phyloP scores from a whole-genome alignment of 1,140 invertebrate genomes.

The Ooceraea biroi region DNA sequence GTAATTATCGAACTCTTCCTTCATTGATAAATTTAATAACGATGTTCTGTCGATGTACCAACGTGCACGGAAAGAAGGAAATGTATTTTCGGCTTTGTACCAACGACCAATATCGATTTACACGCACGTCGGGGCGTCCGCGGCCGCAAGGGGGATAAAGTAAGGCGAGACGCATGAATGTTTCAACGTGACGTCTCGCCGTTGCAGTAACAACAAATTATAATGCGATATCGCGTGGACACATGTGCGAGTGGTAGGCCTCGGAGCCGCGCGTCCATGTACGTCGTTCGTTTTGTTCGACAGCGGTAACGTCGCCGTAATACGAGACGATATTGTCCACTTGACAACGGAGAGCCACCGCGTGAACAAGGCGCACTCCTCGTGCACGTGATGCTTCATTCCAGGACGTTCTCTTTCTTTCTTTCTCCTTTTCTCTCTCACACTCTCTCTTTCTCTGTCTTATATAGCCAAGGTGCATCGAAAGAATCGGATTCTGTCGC shows the following conservation, averaged over 20 bases:
- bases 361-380: conserved; percentile 67
- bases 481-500: background rate
- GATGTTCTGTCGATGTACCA: too few species aligned
- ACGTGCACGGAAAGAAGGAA: background rate
- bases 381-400: conserved; percentile 71
- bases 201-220: conserved; percentile 60
- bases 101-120: conserved; percentile 49
- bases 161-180: conserved; percentile 15
- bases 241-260: background rate
- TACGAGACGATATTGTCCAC: conserved; percentile 80
- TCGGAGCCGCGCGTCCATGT: conserved; percentile 44
- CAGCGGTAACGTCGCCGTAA: conserved; percentile 76
- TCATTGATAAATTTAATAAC: too few species aligned
- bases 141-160: background rate
- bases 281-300: conserved; percentile 74
- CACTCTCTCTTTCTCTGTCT: too few species aligned
- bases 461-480: background rate
- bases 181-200: conserved; percentile 45
- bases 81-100: conserved; percentile 14
- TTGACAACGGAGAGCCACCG: conserved; percentile 73
- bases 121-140: background rate
- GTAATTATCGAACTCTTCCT: too few species aligned
- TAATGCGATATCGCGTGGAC: conserved; percentile 65
- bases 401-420: conserved; percentile 25
- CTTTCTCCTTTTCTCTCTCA: too few species aligned